These are phyloP conservation scores for Coryphaenoides rupestris DNA, from an alignment of 2,113 vertebrate genomes.

Conservation along the genomic window DNA sequence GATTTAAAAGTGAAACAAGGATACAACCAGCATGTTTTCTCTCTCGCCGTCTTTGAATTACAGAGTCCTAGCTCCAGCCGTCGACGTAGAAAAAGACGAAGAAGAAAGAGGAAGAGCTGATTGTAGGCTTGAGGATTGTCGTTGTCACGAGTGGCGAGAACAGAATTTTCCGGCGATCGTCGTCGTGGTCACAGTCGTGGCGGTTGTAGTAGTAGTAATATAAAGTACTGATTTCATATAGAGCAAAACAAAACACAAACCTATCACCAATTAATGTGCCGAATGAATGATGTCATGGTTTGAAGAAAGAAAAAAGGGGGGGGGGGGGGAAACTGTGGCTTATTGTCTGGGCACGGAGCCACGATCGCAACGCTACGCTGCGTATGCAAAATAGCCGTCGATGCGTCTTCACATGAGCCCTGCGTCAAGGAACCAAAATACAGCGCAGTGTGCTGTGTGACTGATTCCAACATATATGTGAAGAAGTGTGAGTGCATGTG, in stretches of 20 bases:
- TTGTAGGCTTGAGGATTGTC: too few species aligned
- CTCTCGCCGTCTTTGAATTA: too few species aligned
- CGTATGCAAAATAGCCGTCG: slow-evolving; percentile 47
- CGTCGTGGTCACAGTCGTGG: too few species aligned
- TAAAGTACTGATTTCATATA: slow-evolving; percentile 24
- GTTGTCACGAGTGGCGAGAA: too few species aligned
- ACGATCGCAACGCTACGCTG: slow-evolving; percentile 40
- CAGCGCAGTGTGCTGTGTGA: slow-evolving; percentile 8
- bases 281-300: slow-evolving; percentile 64
- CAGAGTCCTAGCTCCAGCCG: too few species aligned
- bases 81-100: too few species aligned
- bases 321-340: slow-evolving; percentile 30
- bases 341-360: slow-evolving; percentile 56
- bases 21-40: neutral
- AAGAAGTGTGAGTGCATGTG: slow-evolving; percentile 15
- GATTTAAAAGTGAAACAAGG: slow-evolving; percentile 5
- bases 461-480: slow-evolving; percentile 36
- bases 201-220: neutral
- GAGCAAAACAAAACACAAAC: slow-evolving; percentile 50
- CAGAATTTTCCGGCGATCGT: too few species aligned
- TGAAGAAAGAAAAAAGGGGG: slow-evolving; percentile 4
- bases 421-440: slow-evolving; percentile 28
- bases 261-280: slow-evolving; percentile 51
- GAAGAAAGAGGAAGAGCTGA: too few species aligned
- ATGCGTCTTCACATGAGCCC: slow-evolving; percentile 25